Conservation (phyloP, 2,888 invertebrate species). For the Pseudococcus longispinus region DNA sequence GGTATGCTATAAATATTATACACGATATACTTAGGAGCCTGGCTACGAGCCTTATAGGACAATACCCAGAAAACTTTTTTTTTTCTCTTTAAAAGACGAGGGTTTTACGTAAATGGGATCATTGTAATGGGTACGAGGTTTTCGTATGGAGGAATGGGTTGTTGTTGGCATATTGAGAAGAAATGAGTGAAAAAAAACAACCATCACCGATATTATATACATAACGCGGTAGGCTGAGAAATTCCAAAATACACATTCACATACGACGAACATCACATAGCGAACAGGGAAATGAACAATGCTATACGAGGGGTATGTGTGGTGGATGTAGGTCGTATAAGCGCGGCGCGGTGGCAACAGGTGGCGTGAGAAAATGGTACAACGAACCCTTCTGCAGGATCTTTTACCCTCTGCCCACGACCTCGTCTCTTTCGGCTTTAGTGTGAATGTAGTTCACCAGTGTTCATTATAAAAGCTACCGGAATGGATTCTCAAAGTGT, state of each 20-base stretch:
- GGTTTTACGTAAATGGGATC: constrained; percentile 44
- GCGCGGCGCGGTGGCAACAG: constrained; percentile 46
- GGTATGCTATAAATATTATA: neutral
- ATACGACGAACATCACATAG: constrained; percentile 36
- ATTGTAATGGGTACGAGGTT: constrained; percentile 14
- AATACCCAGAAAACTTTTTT: neutral
- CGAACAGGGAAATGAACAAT: constrained; percentile 48
- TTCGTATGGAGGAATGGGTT: constrained; percentile 10
- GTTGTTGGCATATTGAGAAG: constrained; percentile 14
- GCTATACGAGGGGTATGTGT: constrained; percentile 33
- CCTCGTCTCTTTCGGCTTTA: constrained; percentile 36
- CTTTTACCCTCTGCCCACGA: constrained; percentile 50
- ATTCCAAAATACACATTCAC: constrained; percentile 51
- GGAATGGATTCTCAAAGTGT: constrained; percentile 27
- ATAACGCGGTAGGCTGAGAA: constrained; percentile 46
- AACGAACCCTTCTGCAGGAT: constrained; percentile 51
- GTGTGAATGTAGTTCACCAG: constrained; percentile 46
- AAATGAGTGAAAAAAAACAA: constrained; percentile 20
- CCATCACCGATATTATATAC: neutral
- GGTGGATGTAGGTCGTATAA: neutral
- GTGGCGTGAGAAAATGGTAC: constrained; percentile 53
- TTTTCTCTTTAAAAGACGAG: neutral
- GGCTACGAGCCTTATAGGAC: neutral
- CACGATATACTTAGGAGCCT: neutral
- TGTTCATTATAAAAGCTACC: constrained; percentile 34